Base-by-base conservation (phyloP, 1,140 invertebrate genomes). In the Polypedilum vanderplanki region DNA sequence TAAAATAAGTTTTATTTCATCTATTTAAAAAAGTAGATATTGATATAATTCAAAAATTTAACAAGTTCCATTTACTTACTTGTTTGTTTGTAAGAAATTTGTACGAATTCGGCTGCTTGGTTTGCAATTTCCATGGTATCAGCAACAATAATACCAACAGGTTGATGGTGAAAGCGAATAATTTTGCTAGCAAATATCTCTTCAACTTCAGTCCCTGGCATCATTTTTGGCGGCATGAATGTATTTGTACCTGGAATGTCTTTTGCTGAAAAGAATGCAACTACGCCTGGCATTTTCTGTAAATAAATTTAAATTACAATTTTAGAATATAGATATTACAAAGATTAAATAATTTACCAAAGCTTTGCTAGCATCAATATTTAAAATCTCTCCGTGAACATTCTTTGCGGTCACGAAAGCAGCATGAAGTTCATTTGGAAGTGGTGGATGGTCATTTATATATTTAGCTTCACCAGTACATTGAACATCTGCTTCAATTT, bases 231-330 rank as follows among this genome's bases (percentile, higher is more conserved):
- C n/a, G 82, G 80, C 0, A 82, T 85, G 73, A 86, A 90, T 4
- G 80, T 78, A 80, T 93, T 93, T 67, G 82, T 83, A 0, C 92
- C 93, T 0, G 92, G 91, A 24, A 95, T 86, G 80, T 94, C 92
- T 78, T 88, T 88, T 1, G 90, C 89, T 9, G 87, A 86, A 76
- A 88, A 87, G 78, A 92, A 92, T 0, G 86, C 87, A 2, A 91
- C 77, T 3, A 95, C 90, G 3, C 92, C 93, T 57, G 87, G 84
- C 41, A 90, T 80, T 79, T 86, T 85, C 84, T 90, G 81, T 40
- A 85, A 85, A 75, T 87, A 78, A 89, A 92, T n/a, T 86, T 81
- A 0, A 89, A n/a, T n/a, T n/a, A n/a, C n/a, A 24, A 67, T 76
- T 12, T 74, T 74, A 10, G 20, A 17, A 15, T 57, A n/a, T n/a